phyloP scores from a whole-genome alignment of 2,797 vertebrate species.

The Aulostomus chinensis region DNA sequence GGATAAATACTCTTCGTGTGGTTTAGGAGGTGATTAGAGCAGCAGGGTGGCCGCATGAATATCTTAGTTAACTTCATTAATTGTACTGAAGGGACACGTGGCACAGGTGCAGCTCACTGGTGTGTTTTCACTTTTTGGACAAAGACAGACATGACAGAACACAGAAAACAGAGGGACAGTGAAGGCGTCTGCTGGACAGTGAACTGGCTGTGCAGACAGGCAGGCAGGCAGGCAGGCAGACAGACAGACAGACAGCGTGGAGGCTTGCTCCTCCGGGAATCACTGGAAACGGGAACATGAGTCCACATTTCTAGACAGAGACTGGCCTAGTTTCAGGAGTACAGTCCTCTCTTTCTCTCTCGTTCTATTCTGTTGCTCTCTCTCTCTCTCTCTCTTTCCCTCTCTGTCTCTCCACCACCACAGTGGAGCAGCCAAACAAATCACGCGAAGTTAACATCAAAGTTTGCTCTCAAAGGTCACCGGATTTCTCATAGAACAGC shows the following conservation, averaged over 20 bases:
- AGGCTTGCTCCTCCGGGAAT: constrained; percentile 54
- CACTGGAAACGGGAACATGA: constrained; percentile 63
- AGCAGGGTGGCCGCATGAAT: no score
- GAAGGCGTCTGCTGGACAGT: constrained; percentile 38
- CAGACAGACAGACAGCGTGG: constrained; percentile 38
- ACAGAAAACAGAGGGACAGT: constrained; percentile 20
- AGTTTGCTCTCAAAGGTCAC: constrained; percentile 67
- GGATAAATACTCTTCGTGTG: constrained; percentile 2
- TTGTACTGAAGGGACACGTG: no score
- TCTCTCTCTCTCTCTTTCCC: constrained; percentile 13
- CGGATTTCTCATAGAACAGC: constrained; percentile 47
- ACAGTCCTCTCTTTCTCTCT: constrained; percentile 27
- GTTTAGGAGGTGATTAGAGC: neutral
- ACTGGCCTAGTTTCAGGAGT: constrained; percentile 73
- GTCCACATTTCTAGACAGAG: constrained; percentile 73
- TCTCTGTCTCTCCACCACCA: constrained; percentile 16
- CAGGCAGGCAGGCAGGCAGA: constrained; percentile 26
- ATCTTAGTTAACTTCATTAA: no score
- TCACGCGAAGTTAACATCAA: constrained; percentile 70
- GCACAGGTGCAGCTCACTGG: no score
- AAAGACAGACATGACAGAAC: no score
- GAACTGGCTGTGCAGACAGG: constrained; percentile 41
- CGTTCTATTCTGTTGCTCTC: constrained; percentile 19
- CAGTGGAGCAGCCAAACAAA: constrained; percentile 56
- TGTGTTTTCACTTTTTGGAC: no score